phyloP scores from a whole-genome alignment of 2,113 vertebrate species.

The Oncorhynchus nerka region DNA sequence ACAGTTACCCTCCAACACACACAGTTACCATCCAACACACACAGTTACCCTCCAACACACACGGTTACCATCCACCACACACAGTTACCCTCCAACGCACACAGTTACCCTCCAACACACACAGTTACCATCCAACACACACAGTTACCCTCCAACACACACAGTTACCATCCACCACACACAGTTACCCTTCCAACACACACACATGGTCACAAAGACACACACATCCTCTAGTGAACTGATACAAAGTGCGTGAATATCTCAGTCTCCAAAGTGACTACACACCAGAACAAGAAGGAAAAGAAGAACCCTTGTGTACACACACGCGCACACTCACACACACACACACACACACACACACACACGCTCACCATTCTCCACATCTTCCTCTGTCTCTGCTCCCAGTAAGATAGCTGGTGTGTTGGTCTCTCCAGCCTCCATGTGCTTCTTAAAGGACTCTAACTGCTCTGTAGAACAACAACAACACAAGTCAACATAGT shows the following conservation, averaged over 20 bases:
- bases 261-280: no score
- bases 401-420: slow-evolving; percentile 90
- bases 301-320: background rate
- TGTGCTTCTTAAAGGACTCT: slow-evolving; percentile 94
- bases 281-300: no score
- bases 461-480: slow-evolving; percentile 84
- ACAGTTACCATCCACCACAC: no score
- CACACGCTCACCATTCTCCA: slow-evolving; percentile 81
- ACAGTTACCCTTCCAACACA: no score
- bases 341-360: background rate
- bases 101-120: background rate
- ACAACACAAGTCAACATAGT: background rate
- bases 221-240: no score
- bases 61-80: no score
- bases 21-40: background rate
- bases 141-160: background rate
- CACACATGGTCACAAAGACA: no score
- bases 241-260: no score
- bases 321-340: background rate
- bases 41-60: background rate
- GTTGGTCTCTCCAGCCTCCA: slow-evolving; percentile 94
- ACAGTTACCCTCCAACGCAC: background rate
- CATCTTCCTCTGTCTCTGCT: slow-evolving; percentile 93
- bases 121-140: background rate
- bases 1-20: background rate